phyloP scores from a whole-genome alignment of 2,888 invertebrate species.

The Gastrophysa polygoni region DNA sequence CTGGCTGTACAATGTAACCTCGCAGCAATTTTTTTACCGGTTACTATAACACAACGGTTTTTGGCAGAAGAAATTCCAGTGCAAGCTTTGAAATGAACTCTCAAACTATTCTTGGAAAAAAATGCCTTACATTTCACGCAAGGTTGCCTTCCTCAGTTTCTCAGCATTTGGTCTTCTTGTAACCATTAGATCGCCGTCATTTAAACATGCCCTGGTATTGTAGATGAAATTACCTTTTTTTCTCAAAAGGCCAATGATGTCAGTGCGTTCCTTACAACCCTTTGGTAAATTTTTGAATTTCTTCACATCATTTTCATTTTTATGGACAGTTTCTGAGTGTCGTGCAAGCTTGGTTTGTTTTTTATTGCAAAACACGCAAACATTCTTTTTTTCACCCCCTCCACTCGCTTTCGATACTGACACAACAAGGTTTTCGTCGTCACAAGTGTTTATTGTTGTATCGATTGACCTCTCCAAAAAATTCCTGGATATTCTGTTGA shows the following conservation, averaged over 20 bases:
- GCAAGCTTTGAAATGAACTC: constrained; percentile 18
- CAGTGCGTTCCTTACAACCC: constrained; percentile 7
- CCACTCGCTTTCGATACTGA: constrained; percentile 4
- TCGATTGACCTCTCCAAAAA: constrained; percentile 10
- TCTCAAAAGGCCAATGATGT: constrained; percentile 9
- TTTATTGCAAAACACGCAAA: constrained; percentile 21
- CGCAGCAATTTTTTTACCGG: constrained; percentile 14
- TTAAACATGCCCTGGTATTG: constrained; percentile 13
- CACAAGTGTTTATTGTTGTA: constrained; percentile 16
- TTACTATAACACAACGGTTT: constrained; percentile 6
- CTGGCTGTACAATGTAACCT: constrained; percentile 15
- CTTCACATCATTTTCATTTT: constrained; percentile 18
- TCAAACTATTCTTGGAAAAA: constrained; percentile 17
- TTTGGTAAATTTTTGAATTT: constrained; percentile 18
- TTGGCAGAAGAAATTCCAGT: neutral
- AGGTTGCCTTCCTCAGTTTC: constrained; percentile 6
- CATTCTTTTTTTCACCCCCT: constrained; percentile 18
- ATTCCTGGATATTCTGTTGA: constrained; percentile 4
- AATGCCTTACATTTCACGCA: constrained; percentile 16
- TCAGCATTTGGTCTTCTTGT: constrained; percentile 17
- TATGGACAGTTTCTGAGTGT: constrained; percentile 17
- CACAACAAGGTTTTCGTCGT: constrained; percentile 16
- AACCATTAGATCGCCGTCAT: constrained; percentile 19
- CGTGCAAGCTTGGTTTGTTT: constrained; percentile 22
- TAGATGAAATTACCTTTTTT: constrained; percentile 17